phyloP scores from a whole-genome alignment of 2,888 invertebrate species.

The Diabrotica balteata region DNA sequence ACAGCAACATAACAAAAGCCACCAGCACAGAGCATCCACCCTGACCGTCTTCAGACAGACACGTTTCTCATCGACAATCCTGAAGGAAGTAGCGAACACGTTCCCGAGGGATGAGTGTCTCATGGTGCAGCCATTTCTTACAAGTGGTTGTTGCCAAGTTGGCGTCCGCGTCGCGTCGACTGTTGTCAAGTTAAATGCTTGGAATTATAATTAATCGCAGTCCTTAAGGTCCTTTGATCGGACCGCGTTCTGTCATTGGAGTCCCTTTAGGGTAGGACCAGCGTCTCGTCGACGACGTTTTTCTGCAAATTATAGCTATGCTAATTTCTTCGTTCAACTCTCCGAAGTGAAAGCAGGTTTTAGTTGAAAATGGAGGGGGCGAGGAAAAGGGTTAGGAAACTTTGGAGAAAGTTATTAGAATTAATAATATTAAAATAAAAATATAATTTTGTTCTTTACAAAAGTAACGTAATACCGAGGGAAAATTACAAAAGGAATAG shows the following conservation, averaged over 20 bases:
- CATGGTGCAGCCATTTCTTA: constrained; percentile 32
- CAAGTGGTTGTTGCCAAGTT: constrained; percentile 41
- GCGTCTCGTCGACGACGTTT: neutral
- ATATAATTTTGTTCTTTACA: too few relatives aligned
- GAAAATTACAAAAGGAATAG: too few relatives aligned
- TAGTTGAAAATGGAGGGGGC: too few relatives aligned
- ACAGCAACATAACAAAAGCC: too few relatives aligned
- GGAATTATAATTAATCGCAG: constrained; percentile 39
- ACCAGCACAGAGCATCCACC: constrained; percentile 10
- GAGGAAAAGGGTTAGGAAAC: neutral
- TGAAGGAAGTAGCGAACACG: constrained; percentile 41
- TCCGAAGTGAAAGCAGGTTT: too few relatives aligned
- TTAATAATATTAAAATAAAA: too few relatives aligned
- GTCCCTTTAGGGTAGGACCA: constrained; percentile 1
- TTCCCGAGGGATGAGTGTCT: constrained; percentile 40
- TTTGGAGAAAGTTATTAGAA: neutral
- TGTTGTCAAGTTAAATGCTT: constrained; percentile 31
- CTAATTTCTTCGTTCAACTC: neutral
- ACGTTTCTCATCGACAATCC: constrained; percentile 37
- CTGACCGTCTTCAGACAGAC: constrained; percentile 20
- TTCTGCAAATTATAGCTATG: neutral
- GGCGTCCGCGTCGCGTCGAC: constrained; percentile 20
- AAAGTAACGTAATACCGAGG: too few relatives aligned
- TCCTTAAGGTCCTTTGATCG: constrained; percentile 18
- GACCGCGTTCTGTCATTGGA: constrained; percentile 5